Evolutionary conservation across 37 sponge, comb jelly and placozoan species (phyloP), one percentile per base, ranked within the genome.

Genomic region (Theonella swinhoei): DNA sequence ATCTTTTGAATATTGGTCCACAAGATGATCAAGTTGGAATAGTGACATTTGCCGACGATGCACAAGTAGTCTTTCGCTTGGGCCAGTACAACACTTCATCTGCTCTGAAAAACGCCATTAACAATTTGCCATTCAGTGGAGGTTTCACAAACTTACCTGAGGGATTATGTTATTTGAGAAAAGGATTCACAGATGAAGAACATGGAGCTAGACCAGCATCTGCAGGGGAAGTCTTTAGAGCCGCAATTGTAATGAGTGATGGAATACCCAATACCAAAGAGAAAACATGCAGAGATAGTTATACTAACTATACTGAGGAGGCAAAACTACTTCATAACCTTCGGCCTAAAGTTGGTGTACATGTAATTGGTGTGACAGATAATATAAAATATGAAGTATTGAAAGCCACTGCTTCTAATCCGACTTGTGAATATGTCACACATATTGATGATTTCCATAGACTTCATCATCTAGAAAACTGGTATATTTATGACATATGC

Each of bases 291-390:
- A 26, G 14, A 14, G 7, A 65, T 1, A 7, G 0, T 8, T 64
- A 39, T n/a, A n/a, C n/a, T n/a, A n/a, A n/a, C n/a, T n/a, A n/a
- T n/a, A 40, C 78, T 22, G 29, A 4, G 17, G 5, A 26, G 3
- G 76, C 25, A 3, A 24, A 75, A 20, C 37, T 14, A 30, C 19
- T 30, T 34, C 4, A 28, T 11, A n/a, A n/a, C n/a, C n/a, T n/a
- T n/a, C n/a, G n/a, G n/a, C 71, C 71, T 34, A 7, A 28, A 1
- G 17, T 75, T 19, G 3, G 47, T 41, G 38, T 39, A 1, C 63
- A 78, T 64, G 78, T 20, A 3, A 63, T 78, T 64, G 78, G 65
- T 30, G 78, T 78, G 0, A 64, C 78, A 5, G 26, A 64, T 40
- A 64, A 22, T 23, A 28, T 63, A 4, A 64, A 40, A 11, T 8